These are phyloP conservation scores for Cyclina sinensis DNA, from an alignment of 1,140 invertebrate genomes.

Conservation along the genomic window DNA sequence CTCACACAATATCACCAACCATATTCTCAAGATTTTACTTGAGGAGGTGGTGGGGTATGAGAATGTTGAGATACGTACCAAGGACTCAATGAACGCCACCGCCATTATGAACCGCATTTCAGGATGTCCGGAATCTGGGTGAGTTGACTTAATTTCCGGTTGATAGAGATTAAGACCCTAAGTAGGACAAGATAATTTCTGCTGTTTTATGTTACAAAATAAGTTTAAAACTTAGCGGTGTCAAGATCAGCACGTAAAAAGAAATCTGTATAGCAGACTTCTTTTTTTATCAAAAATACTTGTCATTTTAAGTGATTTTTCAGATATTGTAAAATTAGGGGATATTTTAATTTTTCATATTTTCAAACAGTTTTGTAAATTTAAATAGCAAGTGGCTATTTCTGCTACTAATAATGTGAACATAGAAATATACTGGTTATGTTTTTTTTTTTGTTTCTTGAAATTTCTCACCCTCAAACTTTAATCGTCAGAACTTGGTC, in stretches of 20 bases:
- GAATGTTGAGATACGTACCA: constrained; percentile 87
- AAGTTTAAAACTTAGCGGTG: not conserved
- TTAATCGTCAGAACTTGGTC: too few relatives aligned
- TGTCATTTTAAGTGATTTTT: too few relatives aligned
- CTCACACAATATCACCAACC: constrained; percentile 89
- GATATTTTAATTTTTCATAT: too few relatives aligned
- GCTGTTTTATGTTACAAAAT: not conserved
- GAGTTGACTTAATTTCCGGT: constrained; percentile 5
- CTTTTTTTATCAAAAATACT: too few relatives aligned
- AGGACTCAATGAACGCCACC: constrained; percentile 87
- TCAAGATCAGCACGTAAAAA: not conserved
- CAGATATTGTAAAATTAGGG: too few relatives aligned
- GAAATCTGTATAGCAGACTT: not conserved
- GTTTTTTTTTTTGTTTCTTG: too few relatives aligned
- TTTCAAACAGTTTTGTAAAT: too few relatives aligned
- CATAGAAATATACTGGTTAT: too few relatives aligned
- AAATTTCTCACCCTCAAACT: too few relatives aligned
- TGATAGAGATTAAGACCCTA: not conserved
- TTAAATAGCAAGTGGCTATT: too few relatives aligned
- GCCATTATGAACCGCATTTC: constrained; percentile 83
- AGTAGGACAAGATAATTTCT: not conserved
- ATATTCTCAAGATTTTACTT: constrained; percentile 90
- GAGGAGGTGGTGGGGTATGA: constrained; percentile 90
- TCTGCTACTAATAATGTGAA: too few relatives aligned
- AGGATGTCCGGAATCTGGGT: constrained; percentile 71